These are phyloP conservation scores for Andrena praecox DNA, from an alignment of 2,888 invertebrate species.

Conservation along the genomic window DNA sequence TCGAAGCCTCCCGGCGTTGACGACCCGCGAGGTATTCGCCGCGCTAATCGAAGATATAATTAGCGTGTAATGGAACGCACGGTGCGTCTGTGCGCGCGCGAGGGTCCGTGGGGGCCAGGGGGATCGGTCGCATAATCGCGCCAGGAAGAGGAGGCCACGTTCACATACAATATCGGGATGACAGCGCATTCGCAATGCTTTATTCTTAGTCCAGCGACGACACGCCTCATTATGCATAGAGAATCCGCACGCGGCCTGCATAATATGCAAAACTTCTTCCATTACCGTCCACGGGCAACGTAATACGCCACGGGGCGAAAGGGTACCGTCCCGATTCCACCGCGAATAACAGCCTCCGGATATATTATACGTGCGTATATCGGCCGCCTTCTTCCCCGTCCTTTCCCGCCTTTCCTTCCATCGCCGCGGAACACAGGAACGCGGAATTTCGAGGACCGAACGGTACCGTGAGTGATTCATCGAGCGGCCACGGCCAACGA, in stretches of 20 bases:
- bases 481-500: conserved; percentile 24
- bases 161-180: conserved; percentile 71
- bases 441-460: conserved; percentile 65
- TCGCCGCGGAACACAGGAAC: conserved; percentile 30
- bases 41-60: conserved; percentile 57
- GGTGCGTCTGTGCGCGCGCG: too few species aligned
- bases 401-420: background rate
- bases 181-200: conserved; percentile 77
- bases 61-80: conserved; percentile 21
- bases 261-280: conserved; percentile 83
- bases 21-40: conserved; percentile 11
- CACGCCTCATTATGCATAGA: conserved; percentile 84
- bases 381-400: background rate
- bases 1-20: background rate
- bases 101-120: background rate
- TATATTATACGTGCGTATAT: conserved; percentile 21
- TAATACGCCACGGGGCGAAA: conserved; percentile 65
- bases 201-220: conserved; percentile 82
- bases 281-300: conserved; percentile 80
- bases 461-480: conserved; percentile 63
- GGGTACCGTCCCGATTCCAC: conserved; percentile 58
- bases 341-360: conserved; percentile 54
- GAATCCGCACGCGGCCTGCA: conserved; percentile 84
- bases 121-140: conserved; percentile 57
- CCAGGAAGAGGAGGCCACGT: conserved; percentile 65